Evolutionary conservation across 2,888 invertebrate genomes (phyloP).

Genomic region (Pseudococcus jackbeardsleyi): DNA sequence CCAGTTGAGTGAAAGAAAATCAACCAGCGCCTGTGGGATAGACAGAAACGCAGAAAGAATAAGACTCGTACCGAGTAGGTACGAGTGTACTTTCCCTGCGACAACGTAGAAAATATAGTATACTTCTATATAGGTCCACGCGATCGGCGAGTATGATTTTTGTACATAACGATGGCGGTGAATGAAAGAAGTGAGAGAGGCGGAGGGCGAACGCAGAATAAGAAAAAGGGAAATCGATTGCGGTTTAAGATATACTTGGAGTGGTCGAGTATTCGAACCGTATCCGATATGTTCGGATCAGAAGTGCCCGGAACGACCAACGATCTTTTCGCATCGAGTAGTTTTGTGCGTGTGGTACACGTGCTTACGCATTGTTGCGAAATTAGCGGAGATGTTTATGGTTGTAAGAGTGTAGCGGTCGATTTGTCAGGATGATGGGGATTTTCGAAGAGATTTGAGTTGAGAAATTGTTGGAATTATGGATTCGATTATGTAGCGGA

Average conservation of each 20-base stretch:
- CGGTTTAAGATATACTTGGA: not conserved
- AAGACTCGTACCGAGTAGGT: not conserved
- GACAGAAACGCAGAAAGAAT: not conserved
- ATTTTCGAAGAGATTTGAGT: no score
- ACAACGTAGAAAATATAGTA: slow-evolving; percentile 15
- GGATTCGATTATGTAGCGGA: no score
- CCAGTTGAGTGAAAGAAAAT: slow-evolving; percentile 17
- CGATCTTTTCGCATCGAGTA: not conserved
- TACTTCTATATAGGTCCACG: not conserved
- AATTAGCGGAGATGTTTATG: not conserved
- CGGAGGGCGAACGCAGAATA: not conserved
- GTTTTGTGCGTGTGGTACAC: not conserved
- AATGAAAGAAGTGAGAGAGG: not conserved
- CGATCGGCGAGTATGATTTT: slow-evolving; percentile 12
- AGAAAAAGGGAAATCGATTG: slow-evolving; percentile 17
- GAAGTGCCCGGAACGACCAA: slow-evolving; percentile 11
- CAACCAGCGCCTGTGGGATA: not conserved
- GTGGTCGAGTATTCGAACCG: not conserved
- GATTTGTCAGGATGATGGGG: no score
- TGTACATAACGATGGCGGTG: not conserved
- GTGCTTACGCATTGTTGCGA: not conserved
- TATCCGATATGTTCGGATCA: slow-evolving; percentile 6
- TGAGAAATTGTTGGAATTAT: no score
- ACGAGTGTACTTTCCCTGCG: not conserved
- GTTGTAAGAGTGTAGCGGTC: not conserved